A percentile compares a stretch with the other conserved stretches of the same genome.
Conservation (phyloP, 2,888 invertebrate species). For the Nomada flava region DNA sequence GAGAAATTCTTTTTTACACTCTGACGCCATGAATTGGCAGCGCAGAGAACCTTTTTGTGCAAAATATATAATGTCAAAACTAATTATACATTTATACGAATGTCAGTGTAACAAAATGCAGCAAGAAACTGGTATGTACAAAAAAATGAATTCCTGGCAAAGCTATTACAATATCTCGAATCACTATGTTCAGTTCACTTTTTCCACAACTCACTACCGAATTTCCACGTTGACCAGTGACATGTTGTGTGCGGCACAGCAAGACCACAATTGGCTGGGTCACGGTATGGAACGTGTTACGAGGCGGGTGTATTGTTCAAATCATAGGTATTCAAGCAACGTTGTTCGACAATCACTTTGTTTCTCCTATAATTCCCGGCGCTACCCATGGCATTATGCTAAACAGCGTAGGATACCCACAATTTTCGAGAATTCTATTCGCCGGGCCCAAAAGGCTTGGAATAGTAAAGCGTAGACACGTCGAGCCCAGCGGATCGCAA, state of each 20-base stretch:
- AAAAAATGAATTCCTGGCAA: neutral
- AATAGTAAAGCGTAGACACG: neutral
- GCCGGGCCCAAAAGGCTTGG: neutral
- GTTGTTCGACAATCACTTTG: slow-evolving; percentile 18
- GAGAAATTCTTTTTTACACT: neutral
- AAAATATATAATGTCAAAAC: no score
- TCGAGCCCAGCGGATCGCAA: neutral
- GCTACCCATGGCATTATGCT: slow-evolving; percentile 2
- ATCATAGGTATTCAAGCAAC: slow-evolving; percentile 11
- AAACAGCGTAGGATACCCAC: neutral
- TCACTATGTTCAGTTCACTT: neutral
- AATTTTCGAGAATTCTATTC: neutral
- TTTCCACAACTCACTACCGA: neutral
- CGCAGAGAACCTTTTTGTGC: no score
- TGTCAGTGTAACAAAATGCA: no score
- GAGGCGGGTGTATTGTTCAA: slow-evolving; percentile 15
- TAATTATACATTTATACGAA: no score
- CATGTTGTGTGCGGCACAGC: slow-evolving; percentile 11
- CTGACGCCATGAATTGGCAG: neutral
- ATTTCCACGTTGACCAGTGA: slow-evolving; percentile 6
- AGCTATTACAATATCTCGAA: neutral
- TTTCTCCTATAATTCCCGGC: slow-evolving; percentile 10
- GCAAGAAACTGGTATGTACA: no score
- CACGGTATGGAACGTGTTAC: slow-evolving; percentile 7
- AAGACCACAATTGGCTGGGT: slow-evolving; percentile 16